Base-by-base conservation (phyloP, 2,797 vertebrate genomes). In the Mus spretus region DNA sequence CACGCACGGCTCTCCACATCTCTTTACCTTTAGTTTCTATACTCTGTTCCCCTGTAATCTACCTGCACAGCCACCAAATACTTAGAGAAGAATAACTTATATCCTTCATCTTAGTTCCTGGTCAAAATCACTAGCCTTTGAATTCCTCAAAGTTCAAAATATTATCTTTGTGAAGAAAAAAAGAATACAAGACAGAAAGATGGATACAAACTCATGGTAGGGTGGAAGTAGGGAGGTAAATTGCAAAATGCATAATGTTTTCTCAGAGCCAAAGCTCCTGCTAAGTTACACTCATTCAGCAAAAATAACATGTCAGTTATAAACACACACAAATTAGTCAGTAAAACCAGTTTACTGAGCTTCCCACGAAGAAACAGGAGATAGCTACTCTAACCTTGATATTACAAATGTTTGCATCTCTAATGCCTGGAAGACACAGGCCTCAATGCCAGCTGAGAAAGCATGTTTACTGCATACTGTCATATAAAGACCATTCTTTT, bases 231-330 rank as follows among this genome's bases (percentile, higher is more conserved):
- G 70, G 22, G 7, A 95, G 50, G 67, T 40, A 87, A 96, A 84
- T 0, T 55, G 24, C 61, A 47, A 55, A 70, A 91, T 90, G 84
- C 31, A 65, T 50, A 91, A 83, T 2, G 87, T 89, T 94, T 8
- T 91, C 90, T 95, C 50, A 74, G n/a, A 77, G 72, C 65, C 87
- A 96, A 90, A 93, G 34, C 40, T 85, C 28, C 55, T 79, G 90
- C 74, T 90, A 97, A 92, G 80, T 93, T 93, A 97, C 26, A 91
- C 7, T 94, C 77, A 93, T 40, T 96, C 22, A 93, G 63, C 40
- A 93, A 96, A 82, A 96, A 93, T 67, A 87, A 20, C 19, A 67
- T 65, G 17, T 87, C 53, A 63, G 50, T 82, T 72, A 94, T 26
- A 57, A 94, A 53, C n/a, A 91, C 55, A 88, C 40, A 85, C 22